phyloP scores from a whole-genome alignment of 2,797 vertebrate species.

The Oreochromis grahami region DNA sequence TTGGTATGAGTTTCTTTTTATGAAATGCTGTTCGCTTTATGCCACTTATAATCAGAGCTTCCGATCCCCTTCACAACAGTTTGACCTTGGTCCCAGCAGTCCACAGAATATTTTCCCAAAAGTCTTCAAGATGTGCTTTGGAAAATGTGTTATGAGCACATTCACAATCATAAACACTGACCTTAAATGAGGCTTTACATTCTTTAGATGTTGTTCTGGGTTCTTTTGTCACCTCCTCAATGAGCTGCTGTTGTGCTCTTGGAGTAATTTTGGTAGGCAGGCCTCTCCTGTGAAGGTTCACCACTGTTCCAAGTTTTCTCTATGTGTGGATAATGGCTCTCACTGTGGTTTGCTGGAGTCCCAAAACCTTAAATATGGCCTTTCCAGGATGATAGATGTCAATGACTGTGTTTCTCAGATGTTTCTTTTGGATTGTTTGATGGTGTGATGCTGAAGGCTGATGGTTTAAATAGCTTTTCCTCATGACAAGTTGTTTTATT shows the following conservation, averaged over 20 bases:
- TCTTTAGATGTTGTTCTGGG: neutral
- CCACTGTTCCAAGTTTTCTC: neutral
- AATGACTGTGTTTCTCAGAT: neutral
- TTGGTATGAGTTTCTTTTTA: neutral
- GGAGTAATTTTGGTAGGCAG: neutral
- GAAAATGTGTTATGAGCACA: neutral
- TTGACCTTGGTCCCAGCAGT: neutral
- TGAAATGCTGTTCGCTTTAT: neutral
- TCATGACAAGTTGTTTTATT: neutral
- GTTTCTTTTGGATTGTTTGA: neutral
- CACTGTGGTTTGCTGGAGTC: neutral
- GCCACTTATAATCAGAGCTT: neutral
- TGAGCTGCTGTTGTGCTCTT: neutral
- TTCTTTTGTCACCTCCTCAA: neutral
- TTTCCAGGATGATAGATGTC: neutral
- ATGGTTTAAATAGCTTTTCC: neutral
- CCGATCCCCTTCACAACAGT: neutral
- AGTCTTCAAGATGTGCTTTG: neutral
- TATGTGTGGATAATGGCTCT: neutral
- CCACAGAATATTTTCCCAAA: neutral
- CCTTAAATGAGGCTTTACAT: neutral
- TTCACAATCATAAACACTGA: neutral
- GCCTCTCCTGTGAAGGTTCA: neutral
- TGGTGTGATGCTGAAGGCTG: neutral
- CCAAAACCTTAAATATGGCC: neutral